Evolutionary conservation across 2,113 vertebrate species (phyloP), one percentile per base, ranked within the genome.

Genomic region (Paratilapia polleni): DNA sequence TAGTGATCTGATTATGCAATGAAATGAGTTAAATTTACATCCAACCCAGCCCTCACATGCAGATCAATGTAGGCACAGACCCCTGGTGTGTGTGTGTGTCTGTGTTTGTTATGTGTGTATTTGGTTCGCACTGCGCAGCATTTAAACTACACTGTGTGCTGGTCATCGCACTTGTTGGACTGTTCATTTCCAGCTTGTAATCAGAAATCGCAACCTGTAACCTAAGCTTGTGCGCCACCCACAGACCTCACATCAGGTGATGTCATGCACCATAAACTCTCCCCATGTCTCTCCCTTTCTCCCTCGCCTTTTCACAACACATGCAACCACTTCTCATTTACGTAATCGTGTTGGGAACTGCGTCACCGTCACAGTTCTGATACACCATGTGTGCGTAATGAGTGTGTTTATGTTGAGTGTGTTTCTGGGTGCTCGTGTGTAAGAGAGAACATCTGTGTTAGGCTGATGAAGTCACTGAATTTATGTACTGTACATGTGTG

Each of bases 301-400:
- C 84, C 77, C 47, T 73, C 20, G 56, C 57, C 24, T 82, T 73
- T 82, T 84, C 75, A 75, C 88, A 86, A 90, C 93, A 95, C 92
- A 93, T 94, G 94, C 85, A 75, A 88, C 78, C 85, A 88, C 88
- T 95, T 93, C 68, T 83, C 70, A 85, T 90, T 93, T 88, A 81
- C 84, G 87, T 83, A 93, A 91, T 64, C n/a, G 75, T 81, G 83
- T 77, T 34, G 38, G 59, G 63, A 86, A 84, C 82, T 91, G 87
- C 89, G 77, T 95, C 91, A 92, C 90, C 61, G 75, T 82, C 59
- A 78, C 68, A 77, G 81, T n/a, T 85, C 79, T 81, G 81, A 87
- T 74, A 80, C 82, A 64, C 79, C 73, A 31, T 15, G 83, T 89
- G 92, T 87, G 87, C 62, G 77, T 87, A 90, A 89, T 87, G 79